Evolutionary conservation across 2,888 invertebrate genomes (phyloP), one percentile per base, ranked within the genome.

Genomic region (Aquatica leii): DNA sequence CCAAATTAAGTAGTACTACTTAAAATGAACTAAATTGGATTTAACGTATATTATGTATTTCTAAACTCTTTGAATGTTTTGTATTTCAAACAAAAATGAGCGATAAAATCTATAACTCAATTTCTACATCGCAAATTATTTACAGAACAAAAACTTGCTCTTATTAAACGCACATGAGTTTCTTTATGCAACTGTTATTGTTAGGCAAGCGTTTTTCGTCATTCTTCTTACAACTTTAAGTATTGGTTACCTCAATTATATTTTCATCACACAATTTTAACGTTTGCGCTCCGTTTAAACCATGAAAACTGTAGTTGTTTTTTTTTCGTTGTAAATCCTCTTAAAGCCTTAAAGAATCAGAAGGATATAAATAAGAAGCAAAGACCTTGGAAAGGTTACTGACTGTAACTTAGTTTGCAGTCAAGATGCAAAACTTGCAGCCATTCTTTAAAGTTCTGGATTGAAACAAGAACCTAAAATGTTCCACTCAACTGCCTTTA

Each of bases 311-410:
- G 46, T 18, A 18, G 11, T 18, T 46, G 3, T 46, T 46, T 46
- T 46, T 1, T 17, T 17, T 46, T 37, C 5, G 11, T 37, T 3
- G 12, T 37, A 6, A 46, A 43, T 14, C 8, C 41, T 8, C 41
- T 48, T 46, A 40, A 46, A 52, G 21, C 43, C 60, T 31, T 37
- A 55, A 48, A 50, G 55, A 40, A 58, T 43, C n/a, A 56, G 41
- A 21, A 58, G 51, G 53, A 31, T 48, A 46, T 49, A 53, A 51
- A 59, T 40, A 51, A 54, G 50, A 59, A 53, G 56, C 21, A 55
- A 66, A 74, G 75, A 67, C 77, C 77, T 77, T 77, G 77, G 71
- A 75, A 72, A 77, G 77, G 76, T 77, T 76, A 77, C 70, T 77
- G 77, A 77, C 76, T 74, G 75, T 40, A 31, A 20, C 69, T 20